These are phyloP conservation scores for Pycnomerus fuliginosus DNA, from an alignment of 2,888 invertebrate species.

Conservation along the genomic window DNA sequence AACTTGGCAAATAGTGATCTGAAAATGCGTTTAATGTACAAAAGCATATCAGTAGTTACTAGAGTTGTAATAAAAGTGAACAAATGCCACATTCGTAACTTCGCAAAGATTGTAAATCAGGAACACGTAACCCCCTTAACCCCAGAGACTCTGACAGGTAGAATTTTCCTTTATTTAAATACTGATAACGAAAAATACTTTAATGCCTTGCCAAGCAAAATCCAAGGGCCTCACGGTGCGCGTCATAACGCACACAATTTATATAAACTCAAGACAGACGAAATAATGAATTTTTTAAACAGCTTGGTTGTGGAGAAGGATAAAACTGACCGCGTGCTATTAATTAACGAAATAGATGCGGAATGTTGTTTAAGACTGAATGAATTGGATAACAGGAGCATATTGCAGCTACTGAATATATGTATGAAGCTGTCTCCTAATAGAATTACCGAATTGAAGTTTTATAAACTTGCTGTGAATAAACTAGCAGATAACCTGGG, in stretches of 20 bases:
- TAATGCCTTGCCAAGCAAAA: neutral
- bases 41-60: neutral
- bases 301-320: conserved; percentile 20
- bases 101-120: conserved; percentile 8
- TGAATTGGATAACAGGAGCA: conserved; percentile 31
- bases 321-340: conserved; percentile 29
- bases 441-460: conserved; percentile 40
- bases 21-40: conserved; percentile 7
- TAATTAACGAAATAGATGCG: conserved; percentile 41
- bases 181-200: conserved; percentile 12
- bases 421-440: conserved; percentile 43
- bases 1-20: neutral
- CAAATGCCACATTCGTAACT: conserved; percentile 5
- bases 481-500: conserved; percentile 33
- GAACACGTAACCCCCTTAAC: neutral
- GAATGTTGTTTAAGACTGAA: conserved; percentile 41
- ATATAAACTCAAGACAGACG: conserved; percentile 17
- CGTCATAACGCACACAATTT: conserved; percentile 13
- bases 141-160: conserved; percentile 34
- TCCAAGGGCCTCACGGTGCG: neutral
- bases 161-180: conserved; percentile 35
- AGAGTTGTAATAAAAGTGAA: conserved; percentile 3
- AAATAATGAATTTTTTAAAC: conserved; percentile 23
- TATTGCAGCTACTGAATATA: conserved; percentile 40
- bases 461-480: conserved; percentile 41